Evolutionary conservation across 2,797 vertebrate genomes (phyloP), one percentile per base, ranked within the genome.

Genomic region (Helicolenus hilgendorfi): DNA sequence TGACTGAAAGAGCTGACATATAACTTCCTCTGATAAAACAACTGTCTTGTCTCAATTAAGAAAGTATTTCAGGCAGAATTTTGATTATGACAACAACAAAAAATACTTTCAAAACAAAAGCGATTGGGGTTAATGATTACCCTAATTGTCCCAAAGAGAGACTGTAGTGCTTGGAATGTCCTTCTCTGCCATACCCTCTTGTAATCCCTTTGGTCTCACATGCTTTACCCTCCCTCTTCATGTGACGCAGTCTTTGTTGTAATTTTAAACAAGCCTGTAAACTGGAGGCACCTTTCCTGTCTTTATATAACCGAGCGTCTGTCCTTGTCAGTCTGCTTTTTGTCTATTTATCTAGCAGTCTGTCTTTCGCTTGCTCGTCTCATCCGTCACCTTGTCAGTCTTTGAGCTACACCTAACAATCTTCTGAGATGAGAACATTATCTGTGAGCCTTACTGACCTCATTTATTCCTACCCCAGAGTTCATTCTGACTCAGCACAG

Each of bases 221-320:
- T 91, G 70, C 33, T 82, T 85, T 77, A 27, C 62, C 68, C 55
- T 76, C 15, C 62, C 70, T 77, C 13, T 60, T 88, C 87, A 89
- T 93, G 90, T 95, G 91, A 95, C 89, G 82, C 79, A 84, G 24
- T 87, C 64, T 22, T 58, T 29, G 74, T 73, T 71, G 29, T 74
- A 87, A 93, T 38, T 67, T 41, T 26, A 92, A 94, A 89, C 79
- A 95, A 81, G 72, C 59, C 63, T 24, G 22, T 89, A 76, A 91
- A 92, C 31, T 55, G 4, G 8, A 79, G 56, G 13, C 67, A 72
- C 69, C 77, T 88, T 91, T 65, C 69, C 13, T 79, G 62, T 76
- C 62, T 56, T 69, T 63, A 59, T 86, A 29, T 55, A 72, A 41
- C 38, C 58, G 20, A 59, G 15, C 58, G 49, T 36, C 29, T 75